Conservation (phyloP, 2,797 vertebrate genomes). For the Parauchenoglanis punctatus region DNA sequence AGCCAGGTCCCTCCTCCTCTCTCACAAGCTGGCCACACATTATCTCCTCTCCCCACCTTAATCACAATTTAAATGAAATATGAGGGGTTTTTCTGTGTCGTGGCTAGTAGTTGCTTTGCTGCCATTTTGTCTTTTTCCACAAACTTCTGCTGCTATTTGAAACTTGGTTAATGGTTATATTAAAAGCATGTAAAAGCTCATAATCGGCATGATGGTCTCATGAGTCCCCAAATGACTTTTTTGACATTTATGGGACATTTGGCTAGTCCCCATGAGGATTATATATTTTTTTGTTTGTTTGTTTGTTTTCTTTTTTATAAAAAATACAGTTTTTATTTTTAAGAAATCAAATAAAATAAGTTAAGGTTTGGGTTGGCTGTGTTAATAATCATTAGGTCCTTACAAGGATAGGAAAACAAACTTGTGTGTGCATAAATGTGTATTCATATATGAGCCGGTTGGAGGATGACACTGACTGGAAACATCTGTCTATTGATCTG, state of each 20-base stretch:
- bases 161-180: conserved; percentile 3
- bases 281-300: background rate
- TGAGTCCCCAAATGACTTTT: background rate
- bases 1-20: conserved; percentile 5
- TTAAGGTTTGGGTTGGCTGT: background rate
- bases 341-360: background rate
- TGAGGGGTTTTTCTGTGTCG: conserved; percentile 33
- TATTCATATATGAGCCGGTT: background rate
- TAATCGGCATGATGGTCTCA: background rate
- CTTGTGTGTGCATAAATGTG: conserved; percentile 3
- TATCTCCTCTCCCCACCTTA: conserved; percentile 48
- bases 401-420: background rate
- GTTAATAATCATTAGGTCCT: background rate
- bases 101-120: background rate
- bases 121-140: conserved; percentile 33
- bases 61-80: conserved; percentile 62
- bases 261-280: background rate
- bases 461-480: conserved; percentile 45
- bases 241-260: background rate
- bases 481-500: conserved; percentile 48
- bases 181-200: background rate
- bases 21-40: conserved; percentile 17
- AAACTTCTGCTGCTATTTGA: conserved; percentile 7
- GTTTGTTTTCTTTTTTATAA: background rate
- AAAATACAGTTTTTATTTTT: background rate